These are phyloP conservation scores for Ellobius talpinus DNA, from an alignment of 2,113 vertebrate genomes.

Conservation along the genomic window DNA sequence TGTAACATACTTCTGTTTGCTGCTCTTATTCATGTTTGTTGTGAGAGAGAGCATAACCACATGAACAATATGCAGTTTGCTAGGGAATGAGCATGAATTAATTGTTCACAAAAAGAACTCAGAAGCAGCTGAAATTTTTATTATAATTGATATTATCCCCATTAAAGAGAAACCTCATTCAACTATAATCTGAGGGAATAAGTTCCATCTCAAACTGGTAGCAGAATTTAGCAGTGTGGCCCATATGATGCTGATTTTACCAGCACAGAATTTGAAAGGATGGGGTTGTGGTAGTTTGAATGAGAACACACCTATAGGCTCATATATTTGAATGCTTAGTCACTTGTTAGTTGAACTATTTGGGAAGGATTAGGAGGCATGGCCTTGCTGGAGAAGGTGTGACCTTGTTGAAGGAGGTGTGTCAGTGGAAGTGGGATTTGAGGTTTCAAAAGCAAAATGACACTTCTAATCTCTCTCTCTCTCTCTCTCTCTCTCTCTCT, in stretches of 20 bases:
- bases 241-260: not conserved
- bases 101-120: not conserved
- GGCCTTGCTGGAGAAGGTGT: not conserved
- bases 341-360: not conserved
- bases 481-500: too few species aligned
- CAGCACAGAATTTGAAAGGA: not conserved
- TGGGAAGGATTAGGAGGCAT: not conserved
- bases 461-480: not conserved
- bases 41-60: not conserved
- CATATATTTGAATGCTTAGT: not conserved
- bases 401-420: not conserved
- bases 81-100: not conserved
- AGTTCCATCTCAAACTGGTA: not conserved
- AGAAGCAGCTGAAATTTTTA: not conserved
- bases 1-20: not conserved
- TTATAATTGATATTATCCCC: not conserved
- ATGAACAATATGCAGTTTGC: not conserved
- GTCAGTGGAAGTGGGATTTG: too few species aligned
- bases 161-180: not conserved
- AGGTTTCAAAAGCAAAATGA: not conserved
- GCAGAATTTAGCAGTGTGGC: not conserved
- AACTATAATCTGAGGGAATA: not conserved
- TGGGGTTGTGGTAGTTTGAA: not conserved
- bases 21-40: not conserved
- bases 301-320: not conserved